Conservation (phyloP, 2,888 invertebrate species). For the Nomada fabriciana region DNA sequence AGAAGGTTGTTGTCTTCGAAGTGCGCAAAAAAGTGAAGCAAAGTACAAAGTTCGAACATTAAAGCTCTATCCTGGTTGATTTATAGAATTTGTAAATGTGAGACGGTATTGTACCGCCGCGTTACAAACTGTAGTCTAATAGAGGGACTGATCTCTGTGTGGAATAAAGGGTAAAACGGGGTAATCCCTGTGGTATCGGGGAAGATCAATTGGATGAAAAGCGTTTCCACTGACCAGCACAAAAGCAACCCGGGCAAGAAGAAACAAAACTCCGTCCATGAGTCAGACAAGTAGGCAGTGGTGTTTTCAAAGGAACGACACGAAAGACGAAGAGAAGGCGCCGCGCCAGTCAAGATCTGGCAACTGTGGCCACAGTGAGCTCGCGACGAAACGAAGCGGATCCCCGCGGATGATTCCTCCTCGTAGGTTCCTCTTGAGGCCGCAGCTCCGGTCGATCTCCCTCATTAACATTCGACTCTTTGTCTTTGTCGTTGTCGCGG, state of each 20-base stretch:
- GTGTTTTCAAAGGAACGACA: slow-evolving; percentile 19
- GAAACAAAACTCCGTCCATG: not conserved
- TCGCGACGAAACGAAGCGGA: slow-evolving; percentile 56
- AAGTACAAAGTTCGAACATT: no score
- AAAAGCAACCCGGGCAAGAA: not conserved
- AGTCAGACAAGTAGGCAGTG: slow-evolving; percentile 11
- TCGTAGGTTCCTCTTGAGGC: slow-evolving; percentile 39
- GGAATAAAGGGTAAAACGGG: no score
- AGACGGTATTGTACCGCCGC: no score
- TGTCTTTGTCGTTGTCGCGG: slow-evolving; percentile 69
- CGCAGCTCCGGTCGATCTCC: slow-evolving; percentile 67
- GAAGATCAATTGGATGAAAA: no score
- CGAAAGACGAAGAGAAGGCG: slow-evolving; percentile 34
- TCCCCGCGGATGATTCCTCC: slow-evolving; percentile 61
- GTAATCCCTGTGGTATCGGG: no score
- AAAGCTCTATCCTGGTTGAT: no score
- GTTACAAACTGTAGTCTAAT: no score
- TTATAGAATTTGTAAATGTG: no score
- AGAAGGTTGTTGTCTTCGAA: no score
- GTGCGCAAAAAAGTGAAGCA: no score
- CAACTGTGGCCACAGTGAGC: slow-evolving; percentile 37
- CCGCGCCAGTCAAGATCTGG: slow-evolving; percentile 54
- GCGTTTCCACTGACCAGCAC: no score
- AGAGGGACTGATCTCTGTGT: no score
- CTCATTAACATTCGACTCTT: slow-evolving; percentile 73